phyloP scores from a whole-genome alignment of 2,888 invertebrate genomes.

The Pachycephus smyrnensis region DNA sequence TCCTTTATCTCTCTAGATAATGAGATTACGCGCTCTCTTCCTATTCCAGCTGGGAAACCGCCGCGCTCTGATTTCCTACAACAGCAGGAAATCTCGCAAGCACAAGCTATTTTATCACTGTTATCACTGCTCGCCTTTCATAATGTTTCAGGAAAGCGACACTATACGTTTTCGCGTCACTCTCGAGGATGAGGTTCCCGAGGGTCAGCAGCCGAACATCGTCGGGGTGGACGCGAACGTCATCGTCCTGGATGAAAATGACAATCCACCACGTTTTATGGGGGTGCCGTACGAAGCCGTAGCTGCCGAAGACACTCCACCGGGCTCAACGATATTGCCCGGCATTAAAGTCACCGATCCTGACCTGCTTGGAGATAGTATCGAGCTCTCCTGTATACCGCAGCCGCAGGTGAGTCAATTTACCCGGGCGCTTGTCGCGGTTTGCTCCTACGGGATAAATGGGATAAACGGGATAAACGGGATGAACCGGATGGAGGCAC shows the following conservation, averaged over 20 bases:
- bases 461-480: background rate
- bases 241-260: slow-evolving; percentile 89
- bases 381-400: slow-evolving; percentile 78
- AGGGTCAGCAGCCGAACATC: slow-evolving; percentile 74
- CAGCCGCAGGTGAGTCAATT: slow-evolving; percentile 65
- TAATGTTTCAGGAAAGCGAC: slow-evolving; percentile 76
- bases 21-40: background rate
- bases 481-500: background rate
- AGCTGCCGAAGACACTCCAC: slow-evolving; percentile 80
- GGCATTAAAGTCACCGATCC: slow-evolving; percentile 82
- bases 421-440: background rate
- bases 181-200: slow-evolving; percentile 80
- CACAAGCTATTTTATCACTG: background rate
- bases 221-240: slow-evolving; percentile 83
- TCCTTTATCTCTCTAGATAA: background rate
- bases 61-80: background rate
- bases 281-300: slow-evolving; percentile 85
- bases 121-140: too few species aligned
- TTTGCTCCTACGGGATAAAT: background rate
- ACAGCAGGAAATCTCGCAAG: background rate
- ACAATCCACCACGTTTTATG: slow-evolving; percentile 79
- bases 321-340: slow-evolving; percentile 79
- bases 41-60: background rate
- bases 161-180: slow-evolving; percentile 84
- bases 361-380: slow-evolving; percentile 83